Conservation (phyloP, 1,140 invertebrate species). For the Liolophura sinensis region DNA sequence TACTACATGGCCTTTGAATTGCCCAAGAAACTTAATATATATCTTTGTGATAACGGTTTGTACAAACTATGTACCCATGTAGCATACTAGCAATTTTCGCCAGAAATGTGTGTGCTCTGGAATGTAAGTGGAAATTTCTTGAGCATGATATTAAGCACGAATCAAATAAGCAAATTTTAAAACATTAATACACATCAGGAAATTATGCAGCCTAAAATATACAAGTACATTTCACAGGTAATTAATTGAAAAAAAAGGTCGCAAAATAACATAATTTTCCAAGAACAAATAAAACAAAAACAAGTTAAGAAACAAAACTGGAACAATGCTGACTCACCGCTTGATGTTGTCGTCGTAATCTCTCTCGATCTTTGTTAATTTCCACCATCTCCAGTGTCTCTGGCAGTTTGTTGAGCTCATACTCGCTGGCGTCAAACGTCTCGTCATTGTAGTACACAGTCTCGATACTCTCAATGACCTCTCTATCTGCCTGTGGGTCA, state of each 20-base stretch:
- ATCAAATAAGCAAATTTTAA: too few relatives aligned
- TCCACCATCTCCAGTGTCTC: conserved; percentile 64
- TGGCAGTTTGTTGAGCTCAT: conserved; percentile 65
- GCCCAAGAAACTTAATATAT: too few relatives aligned
- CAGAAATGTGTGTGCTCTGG: too few relatives aligned
- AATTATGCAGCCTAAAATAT: too few relatives aligned
- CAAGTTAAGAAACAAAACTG: background rate
- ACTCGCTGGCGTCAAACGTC: conserved; percentile 69
- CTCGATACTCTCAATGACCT: conserved; percentile 74
- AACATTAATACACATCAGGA: too few relatives aligned
- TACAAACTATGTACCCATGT: too few relatives aligned
- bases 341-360: conserved; percentile 74
- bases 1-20: too few relatives aligned
- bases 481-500: conserved; percentile 71
- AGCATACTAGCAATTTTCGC: too few relatives aligned
- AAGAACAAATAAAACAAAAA: background rate
- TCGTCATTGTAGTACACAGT: conserved; percentile 68
- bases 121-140: background rate
- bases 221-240: background rate
- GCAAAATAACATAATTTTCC: background rate
- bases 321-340: conserved; percentile 65
- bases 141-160: too few relatives aligned
- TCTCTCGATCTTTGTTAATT: conserved; percentile 70
- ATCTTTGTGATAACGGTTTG: too few relatives aligned
- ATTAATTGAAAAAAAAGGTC: background rate